Conservation (phyloP, 2,888 invertebrate genomes). For the Stegophylla sp. region DNA sequence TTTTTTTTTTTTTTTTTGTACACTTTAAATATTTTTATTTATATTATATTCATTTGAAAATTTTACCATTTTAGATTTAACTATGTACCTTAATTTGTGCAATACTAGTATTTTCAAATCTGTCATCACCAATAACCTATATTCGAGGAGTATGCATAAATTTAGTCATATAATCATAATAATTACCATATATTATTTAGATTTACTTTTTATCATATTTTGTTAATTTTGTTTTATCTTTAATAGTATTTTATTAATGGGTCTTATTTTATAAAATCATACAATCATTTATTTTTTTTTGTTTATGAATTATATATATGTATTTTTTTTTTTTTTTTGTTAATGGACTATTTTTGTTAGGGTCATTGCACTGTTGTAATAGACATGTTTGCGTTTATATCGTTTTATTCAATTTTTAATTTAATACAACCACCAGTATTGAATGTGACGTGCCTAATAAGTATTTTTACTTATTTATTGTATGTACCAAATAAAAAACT, state of each 20-base stretch:
- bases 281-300: neutral
- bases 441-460: conserved; percentile 50
- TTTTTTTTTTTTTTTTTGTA: conserved; percentile 30
- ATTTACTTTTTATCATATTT: neutral
- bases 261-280: too few relatives aligned
- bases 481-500: conserved; percentile 42
- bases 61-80: conserved; percentile 2
- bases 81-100: conserved; percentile 20
- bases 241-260: too few relatives aligned
- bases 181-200: neutral
- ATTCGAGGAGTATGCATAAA: conserved; percentile 1
- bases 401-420: conserved; percentile 27
- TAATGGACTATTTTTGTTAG: conserved; percentile 12
- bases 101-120: conserved; percentile 39
- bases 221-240: neutral
- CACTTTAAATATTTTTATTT: conserved; percentile 19
- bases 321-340: conserved; percentile 19
- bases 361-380: conserved; percentile 31
- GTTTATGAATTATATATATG: neutral
- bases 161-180: too few relatives aligned
- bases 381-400: conserved; percentile 9
- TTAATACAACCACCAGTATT: conserved; percentile 47
- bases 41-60: neutral
- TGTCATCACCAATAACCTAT: conserved; percentile 2
- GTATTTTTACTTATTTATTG: conserved; percentile 46